A percentile compares a stretch with the other conserved stretches of the same genome.
Evolutionary conservation across 2,113 vertebrate genomes (phyloP).

Genomic region (Lampris incognitus): DNA sequence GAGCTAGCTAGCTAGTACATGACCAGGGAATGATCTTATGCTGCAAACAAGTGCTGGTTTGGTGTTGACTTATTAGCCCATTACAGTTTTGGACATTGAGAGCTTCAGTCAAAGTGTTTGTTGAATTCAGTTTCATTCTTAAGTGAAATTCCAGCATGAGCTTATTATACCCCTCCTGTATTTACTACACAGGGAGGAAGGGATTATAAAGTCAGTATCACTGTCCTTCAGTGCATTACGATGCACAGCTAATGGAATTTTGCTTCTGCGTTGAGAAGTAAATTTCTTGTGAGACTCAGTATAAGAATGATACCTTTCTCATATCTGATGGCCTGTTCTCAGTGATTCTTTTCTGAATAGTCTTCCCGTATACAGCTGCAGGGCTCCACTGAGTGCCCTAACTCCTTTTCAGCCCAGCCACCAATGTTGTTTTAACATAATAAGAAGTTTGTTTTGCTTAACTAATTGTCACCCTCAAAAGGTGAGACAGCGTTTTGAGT

Average conservation of each 20-base stretch:
- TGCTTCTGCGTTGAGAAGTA: neutral
- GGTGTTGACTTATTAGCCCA: neutral
- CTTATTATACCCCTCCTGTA: neutral
- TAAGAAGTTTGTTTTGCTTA: constrained; percentile 79
- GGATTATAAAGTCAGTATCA: neutral
- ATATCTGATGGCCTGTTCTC: neutral
- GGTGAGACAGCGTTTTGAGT: constrained; percentile 38
- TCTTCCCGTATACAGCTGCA: neutral
- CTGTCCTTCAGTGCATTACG: neutral
- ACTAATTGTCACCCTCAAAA: constrained; percentile 65
- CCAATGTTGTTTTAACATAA: constrained; percentile 77
- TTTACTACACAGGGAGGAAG: neutral
- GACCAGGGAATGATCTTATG: neutral
- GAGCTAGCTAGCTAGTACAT: neutral
- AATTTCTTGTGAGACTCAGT: neutral
- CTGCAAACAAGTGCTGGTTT: neutral
- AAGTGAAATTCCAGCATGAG: neutral
- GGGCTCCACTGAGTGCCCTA: constrained; percentile 47
- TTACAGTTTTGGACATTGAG: neutral
- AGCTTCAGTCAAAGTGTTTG: neutral
- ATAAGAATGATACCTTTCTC: neutral
- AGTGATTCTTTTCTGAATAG: neutral
- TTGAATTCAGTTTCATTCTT: constrained; percentile 8
- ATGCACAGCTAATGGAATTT: neutral
- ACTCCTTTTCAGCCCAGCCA: constrained; percentile 47